Evolutionary conservation across 2,113 vertebrate species (phyloP).

Genomic region (Centropristis striata): DNA sequence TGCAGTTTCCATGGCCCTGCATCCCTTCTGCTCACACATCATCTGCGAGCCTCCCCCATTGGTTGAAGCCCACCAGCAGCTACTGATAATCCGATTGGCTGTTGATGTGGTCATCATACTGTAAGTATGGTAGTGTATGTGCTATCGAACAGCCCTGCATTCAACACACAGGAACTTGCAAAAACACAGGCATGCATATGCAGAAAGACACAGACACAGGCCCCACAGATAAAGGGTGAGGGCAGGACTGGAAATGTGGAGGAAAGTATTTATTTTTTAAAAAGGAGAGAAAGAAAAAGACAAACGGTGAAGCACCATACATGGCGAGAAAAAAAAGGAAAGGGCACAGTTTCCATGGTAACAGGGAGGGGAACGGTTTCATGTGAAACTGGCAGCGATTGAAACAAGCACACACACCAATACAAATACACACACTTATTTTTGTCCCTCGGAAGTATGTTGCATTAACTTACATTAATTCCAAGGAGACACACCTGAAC

Average conservation of each 20-base stretch:
- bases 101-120: constrained; percentile 81
- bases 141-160: constrained; percentile 22
- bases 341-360: constrained; percentile 78
- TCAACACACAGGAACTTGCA: constrained; percentile 1
- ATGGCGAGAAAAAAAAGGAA: constrained; percentile 11
- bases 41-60: constrained; percentile 56
- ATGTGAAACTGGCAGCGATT: constrained; percentile 34
- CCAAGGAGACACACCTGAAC: background rate
- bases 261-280: background rate
- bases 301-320: background rate
- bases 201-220: background rate
- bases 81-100: constrained; percentile 75
- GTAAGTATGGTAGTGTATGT: constrained; percentile 20
- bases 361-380: constrained; percentile 60
- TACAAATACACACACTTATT: constrained; percentile 7
- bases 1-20: constrained; percentile 75
- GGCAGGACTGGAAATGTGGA: background rate
- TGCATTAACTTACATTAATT: background rate
- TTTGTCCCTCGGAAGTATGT: background rate
- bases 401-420: constrained; percentile 17
- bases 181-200: too few species aligned
- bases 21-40: constrained; percentile 59
- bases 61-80: constrained; percentile 51
- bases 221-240: background rate
- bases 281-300: background rate